Evolutionary conservation across 2,888 invertebrate genomes (phyloP).

Genomic region (Stegana nigrithorax): DNA sequence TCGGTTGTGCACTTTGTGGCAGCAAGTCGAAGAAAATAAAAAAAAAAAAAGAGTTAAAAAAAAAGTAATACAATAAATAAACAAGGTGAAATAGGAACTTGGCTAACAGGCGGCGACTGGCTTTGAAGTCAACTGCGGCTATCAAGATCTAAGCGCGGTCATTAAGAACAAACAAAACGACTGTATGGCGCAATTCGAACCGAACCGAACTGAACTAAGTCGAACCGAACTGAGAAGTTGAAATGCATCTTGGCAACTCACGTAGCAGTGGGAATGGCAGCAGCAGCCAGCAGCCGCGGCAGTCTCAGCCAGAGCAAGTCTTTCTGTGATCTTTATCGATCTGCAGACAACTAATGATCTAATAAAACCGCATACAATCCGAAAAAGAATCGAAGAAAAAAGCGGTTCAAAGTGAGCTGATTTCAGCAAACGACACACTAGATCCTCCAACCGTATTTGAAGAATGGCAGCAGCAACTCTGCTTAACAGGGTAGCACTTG

Average conservation of each 20-base stretch:
- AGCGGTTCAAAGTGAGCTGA: background rate
- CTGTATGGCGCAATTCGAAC: constrained; percentile 13
- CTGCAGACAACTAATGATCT: constrained; percentile 67
- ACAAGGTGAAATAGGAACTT: too few relatives aligned
- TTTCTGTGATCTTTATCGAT: constrained; percentile 60
- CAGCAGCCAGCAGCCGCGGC: constrained; percentile 2
- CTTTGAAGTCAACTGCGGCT: constrained; percentile 55
- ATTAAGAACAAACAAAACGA: constrained; percentile 60
- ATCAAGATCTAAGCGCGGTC: constrained; percentile 64
- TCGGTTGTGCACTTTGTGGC: too few relatives aligned
- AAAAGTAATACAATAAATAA: too few relatives aligned
- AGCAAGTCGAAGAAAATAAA: too few relatives aligned
- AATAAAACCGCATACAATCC: constrained; percentile 58
- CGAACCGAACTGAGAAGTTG: too few relatives aligned
- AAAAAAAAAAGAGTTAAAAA: too few relatives aligned
- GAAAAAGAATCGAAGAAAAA: constrained; percentile 39
- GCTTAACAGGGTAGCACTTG: too few relatives aligned
- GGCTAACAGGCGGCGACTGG: constrained; percentile 41
- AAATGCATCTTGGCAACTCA: constrained; percentile 14
- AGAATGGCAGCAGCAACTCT: background rate
- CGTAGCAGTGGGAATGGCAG: constrained; percentile 13
- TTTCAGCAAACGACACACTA: too few relatives aligned
- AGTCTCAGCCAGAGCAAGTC: constrained; percentile 29
- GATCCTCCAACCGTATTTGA: too few relatives aligned
- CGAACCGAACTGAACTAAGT: constrained; percentile 33